Conservation (phyloP, 2,797 vertebrate species). For the Aythya fuligula region DNA sequence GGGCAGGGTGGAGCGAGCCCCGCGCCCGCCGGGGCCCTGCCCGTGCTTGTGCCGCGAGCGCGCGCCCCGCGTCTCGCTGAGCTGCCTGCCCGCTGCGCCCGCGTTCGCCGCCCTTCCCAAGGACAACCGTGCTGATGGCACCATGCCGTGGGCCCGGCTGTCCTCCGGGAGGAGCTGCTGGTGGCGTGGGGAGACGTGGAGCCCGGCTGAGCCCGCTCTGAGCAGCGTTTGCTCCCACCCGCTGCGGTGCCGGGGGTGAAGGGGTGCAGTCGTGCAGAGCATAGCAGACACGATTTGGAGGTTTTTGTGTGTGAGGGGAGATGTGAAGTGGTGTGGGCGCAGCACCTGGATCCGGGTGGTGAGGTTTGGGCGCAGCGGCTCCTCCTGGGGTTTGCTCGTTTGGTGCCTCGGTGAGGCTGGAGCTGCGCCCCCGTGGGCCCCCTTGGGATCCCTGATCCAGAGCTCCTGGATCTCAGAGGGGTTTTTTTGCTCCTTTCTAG, state of each 20-base stretch:
- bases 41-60: conserved; percentile 43
- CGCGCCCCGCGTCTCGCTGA: not conserved
- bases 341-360: not conserved
- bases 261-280: not conserved
- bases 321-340: not conserved
- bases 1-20: conserved; percentile 46
- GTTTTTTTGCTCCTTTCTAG: fast-evolving
- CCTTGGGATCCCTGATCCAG: not conserved
- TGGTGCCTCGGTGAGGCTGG: too few relatives aligned
- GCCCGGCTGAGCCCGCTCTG: not conserved
- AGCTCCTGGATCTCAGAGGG: not conserved
- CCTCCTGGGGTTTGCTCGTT: not conserved
- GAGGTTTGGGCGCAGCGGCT: not conserved
- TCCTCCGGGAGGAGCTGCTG: too few relatives aligned
- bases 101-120: not conserved
- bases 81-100: not conserved
- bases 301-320: not conserved
- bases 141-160: not conserved
- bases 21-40: conserved; percentile 29
- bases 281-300: not conserved
- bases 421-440: not conserved
- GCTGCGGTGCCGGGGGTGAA: not conserved
- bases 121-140: not conserved
- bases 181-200: not conserved
- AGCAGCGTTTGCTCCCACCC: not conserved